Conservation (phyloP, 1,140 invertebrate genomes). For the Hyposmocoma kahamanoa region DNA sequence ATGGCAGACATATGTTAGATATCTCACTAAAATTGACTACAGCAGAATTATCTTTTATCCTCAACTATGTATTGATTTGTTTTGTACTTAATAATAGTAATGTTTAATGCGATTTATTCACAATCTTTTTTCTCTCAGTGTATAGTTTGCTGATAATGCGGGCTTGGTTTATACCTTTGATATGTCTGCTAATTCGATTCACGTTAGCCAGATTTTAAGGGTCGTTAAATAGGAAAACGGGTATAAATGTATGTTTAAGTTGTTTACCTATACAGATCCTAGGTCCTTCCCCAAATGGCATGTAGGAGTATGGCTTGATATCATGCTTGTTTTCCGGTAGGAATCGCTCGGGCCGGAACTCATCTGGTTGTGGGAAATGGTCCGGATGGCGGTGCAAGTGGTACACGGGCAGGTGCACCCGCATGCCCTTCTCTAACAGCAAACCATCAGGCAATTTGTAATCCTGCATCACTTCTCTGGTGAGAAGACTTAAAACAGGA, state of each 20-base stretch:
- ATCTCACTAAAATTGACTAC: no score
- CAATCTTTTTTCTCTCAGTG: no score
- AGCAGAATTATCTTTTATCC: no score
- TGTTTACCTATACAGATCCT: conserved; percentile 73
- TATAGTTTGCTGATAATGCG: no score
- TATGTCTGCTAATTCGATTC: no score
- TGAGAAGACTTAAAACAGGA: conserved; percentile 33
- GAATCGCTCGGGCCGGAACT: conserved; percentile 65
- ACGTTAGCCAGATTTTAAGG: no score
- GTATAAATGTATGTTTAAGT: neutral
- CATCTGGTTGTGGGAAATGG: conserved; percentile 49
- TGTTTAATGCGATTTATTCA: no score
- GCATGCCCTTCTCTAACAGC: conserved; percentile 24
- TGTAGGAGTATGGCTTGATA: conserved; percentile 53
- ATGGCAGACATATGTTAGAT: no score
- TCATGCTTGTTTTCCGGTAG: conserved; percentile 33
- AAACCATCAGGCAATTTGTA: conserved; percentile 56
- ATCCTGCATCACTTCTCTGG: conserved; percentile 30
- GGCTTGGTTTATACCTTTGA: no score
- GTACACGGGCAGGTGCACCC: conserved; percentile 32
- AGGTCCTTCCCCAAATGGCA: conserved; percentile 75
- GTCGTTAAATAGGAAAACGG: no score
- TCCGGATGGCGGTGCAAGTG: conserved; percentile 32
- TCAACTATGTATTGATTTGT: no score
- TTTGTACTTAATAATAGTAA: no score